phyloP scores from a whole-genome alignment of 2,113 vertebrate species.

The Passer domesticus region DNA sequence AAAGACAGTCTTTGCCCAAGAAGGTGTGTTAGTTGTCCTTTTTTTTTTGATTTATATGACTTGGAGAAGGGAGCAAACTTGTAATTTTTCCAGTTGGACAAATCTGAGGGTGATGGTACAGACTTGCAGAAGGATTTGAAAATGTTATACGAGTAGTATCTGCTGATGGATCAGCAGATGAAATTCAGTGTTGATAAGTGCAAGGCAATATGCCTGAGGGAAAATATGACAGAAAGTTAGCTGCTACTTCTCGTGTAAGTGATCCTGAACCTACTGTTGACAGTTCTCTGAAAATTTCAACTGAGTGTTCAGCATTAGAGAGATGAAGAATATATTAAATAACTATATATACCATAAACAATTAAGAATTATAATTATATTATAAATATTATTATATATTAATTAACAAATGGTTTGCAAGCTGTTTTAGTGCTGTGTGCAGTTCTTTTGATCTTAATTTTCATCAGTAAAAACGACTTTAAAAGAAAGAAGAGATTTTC shows the following conservation, averaged over 20 bases:
- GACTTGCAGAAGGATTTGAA: neutral
- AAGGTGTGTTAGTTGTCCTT: neutral
- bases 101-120: neutral
- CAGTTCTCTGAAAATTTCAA: neutral
- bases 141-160: neutral
- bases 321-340: neutral
- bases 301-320: neutral
- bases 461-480: neutral
- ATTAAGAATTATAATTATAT: neutral
- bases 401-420: neutral
- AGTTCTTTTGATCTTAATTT: neutral
- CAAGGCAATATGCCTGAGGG: neutral
- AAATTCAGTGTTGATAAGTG: neutral
- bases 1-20: neutral
- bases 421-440: neutral
- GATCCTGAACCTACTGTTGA: neutral
- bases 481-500: neutral
- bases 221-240: neutral
- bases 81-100: neutral
- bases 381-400: neutral
- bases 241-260: neutral
- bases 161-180: neutral
- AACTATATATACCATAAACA: neutral
- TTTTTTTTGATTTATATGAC: neutral
- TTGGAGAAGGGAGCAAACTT: neutral